Evolutionary conservation across 2,113 vertebrate genomes (phyloP).

Genomic region (Glaucidium brasilianum): DNA sequence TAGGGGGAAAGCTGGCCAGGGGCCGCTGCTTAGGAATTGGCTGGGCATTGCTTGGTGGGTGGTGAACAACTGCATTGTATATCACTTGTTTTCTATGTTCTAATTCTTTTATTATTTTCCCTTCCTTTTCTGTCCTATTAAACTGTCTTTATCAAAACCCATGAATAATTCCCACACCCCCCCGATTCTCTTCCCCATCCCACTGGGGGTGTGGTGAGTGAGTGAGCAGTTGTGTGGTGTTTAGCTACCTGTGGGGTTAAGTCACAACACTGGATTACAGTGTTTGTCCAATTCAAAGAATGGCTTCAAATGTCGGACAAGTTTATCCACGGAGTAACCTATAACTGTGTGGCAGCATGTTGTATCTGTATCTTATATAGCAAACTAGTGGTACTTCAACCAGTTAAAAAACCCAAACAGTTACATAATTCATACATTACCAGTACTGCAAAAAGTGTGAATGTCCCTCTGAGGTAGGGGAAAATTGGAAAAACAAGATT

Average conservation of each 20-base stretch:
- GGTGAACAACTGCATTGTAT: neutral
- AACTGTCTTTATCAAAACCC: neutral
- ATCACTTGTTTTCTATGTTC: neutral
- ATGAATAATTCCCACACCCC: neutral
- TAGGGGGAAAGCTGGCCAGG: neutral
- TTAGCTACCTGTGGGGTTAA: neutral
- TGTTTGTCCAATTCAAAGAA: neutral
- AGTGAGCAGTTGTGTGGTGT: neutral
- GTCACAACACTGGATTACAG: neutral
- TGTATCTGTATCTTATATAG: neutral
- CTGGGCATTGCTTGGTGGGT: neutral
- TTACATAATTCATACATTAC: neutral
- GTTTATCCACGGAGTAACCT: neutral
- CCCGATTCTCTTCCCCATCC: neutral
- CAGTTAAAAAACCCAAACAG: neutral
- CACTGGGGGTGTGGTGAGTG: neutral
- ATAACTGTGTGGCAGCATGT: neutral
- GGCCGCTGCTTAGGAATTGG: neutral
- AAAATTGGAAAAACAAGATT: neutral
- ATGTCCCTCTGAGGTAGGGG: neutral
- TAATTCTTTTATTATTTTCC: neutral
- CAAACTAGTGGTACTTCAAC: neutral
- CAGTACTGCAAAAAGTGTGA: neutral
- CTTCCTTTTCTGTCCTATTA: neutral
- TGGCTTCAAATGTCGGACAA: neutral